phyloP scores from a whole-genome alignment of 2,797 vertebrate species.

The Halcyon leucocephala region DNA sequence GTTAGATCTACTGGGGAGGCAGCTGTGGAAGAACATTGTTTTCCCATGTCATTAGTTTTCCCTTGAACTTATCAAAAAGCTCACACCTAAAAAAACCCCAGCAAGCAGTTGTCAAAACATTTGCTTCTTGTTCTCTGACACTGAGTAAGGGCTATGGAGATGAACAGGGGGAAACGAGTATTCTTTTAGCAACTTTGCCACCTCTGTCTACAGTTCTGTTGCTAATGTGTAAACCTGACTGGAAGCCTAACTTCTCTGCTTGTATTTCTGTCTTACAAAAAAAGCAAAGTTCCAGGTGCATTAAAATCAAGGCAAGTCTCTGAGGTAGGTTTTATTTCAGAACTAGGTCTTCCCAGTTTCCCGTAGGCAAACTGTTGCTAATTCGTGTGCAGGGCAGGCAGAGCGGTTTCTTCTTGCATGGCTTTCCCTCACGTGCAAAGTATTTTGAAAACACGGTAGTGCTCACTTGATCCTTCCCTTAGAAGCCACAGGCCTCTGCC shows the following conservation, averaged over 20 bases:
- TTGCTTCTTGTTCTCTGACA: not conserved
- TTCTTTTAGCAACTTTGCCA: not conserved
- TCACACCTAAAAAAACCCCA: not conserved
- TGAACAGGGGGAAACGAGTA: not conserved
- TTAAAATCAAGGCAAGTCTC: not conserved
- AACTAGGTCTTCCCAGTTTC: not conserved
- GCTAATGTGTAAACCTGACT: not conserved
- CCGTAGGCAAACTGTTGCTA: not conserved
- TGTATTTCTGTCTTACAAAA: not conserved
- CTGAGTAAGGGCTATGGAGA: not conserved
- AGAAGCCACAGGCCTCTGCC: not conserved
- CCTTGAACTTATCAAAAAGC: not conserved
- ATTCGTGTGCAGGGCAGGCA: not conserved
- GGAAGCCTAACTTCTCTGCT: not conserved
- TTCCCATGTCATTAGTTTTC: not conserved
- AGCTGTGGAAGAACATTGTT: not conserved
- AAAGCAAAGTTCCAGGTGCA: not conserved
- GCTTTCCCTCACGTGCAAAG: not conserved
- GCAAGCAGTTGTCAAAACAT: not conserved
- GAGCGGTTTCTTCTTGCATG: not conserved
- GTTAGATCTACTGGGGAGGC: not conserved
- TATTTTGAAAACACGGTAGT: not conserved
- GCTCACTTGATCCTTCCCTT: not conserved
- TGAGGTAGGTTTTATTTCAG: not conserved
- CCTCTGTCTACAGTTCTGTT: not conserved